Evolutionary conservation across 2,797 vertebrate genomes (phyloP).

Genomic region (Delichon dasypus): DNA sequence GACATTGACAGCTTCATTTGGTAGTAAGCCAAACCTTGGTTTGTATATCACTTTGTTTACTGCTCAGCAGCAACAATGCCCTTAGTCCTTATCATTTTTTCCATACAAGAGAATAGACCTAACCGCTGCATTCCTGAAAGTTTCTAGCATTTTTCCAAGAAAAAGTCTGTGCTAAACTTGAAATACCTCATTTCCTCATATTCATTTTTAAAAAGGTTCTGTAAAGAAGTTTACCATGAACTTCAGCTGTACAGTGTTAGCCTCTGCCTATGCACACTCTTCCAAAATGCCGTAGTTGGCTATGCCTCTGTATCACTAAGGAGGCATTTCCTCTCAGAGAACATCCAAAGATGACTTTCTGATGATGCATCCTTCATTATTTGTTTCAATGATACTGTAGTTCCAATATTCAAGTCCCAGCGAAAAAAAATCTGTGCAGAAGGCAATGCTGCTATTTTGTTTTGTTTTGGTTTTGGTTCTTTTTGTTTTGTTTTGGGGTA

Average conservation of each 20-base stretch:
- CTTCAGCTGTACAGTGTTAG: neutral
- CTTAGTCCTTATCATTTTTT: neutral
- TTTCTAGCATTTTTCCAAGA: neutral
- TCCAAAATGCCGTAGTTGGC: neutral
- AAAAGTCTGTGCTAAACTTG: neutral
- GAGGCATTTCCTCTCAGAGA: neutral
- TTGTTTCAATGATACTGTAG: neutral
- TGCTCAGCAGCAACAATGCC: neutral
- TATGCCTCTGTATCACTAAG: neutral
- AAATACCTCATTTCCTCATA: neutral
- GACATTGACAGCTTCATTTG: neutral
- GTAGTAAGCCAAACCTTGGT: neutral
- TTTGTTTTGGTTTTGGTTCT: too few species aligned
- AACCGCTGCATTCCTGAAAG: neutral
- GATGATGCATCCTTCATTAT: neutral
- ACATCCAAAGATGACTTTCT: neutral
- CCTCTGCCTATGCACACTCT: neutral
- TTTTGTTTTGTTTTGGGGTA: too few species aligned
- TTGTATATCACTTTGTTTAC: neutral
- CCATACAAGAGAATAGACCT: neutral
- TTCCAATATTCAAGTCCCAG: neutral
- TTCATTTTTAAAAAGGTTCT: neutral
- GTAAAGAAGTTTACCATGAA: neutral
- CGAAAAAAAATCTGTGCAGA: neutral
- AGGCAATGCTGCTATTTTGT: neutral